phyloP scores from a whole-genome alignment of 2,113 vertebrate genomes.

The Prolemur simus region DNA sequence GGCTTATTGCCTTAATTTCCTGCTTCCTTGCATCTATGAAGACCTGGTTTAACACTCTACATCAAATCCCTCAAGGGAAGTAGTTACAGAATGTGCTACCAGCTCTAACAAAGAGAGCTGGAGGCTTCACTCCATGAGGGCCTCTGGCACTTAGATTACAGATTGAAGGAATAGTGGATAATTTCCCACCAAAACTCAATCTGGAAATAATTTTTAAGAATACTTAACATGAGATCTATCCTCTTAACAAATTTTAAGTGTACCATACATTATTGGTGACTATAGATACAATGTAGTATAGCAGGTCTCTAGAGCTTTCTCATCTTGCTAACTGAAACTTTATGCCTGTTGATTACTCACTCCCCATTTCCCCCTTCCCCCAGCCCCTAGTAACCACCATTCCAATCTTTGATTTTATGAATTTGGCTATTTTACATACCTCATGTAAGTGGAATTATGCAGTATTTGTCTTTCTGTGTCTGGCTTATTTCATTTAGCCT shows the following conservation, averaged over 20 bases:
- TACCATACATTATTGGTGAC: background rate
- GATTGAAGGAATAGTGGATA: background rate
- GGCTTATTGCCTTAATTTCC: background rate
- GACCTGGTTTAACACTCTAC: background rate
- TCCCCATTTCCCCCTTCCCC: background rate
- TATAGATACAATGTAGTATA: background rate
- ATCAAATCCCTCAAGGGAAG: background rate
- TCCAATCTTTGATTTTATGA: background rate
- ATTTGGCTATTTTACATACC: background rate
- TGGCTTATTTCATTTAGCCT: background rate
- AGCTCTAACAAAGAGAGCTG: background rate
- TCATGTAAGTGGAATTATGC: background rate
- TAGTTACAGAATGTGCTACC: background rate
- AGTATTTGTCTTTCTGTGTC: background rate
- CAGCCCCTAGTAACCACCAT: background rate
- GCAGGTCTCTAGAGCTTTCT: background rate
- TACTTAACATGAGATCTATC: background rate
- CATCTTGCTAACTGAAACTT: background rate
- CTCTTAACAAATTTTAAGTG: background rate
- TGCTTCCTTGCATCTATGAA: background rate
- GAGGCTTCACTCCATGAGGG: background rate
- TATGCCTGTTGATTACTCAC: background rate
- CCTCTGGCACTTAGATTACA: background rate
- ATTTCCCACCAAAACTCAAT: conserved; percentile 34
- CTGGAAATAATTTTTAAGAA: conserved; percentile 52